phyloP scores from a whole-genome alignment of 1,140 invertebrate species.

The Drosophila virilis region DNA sequence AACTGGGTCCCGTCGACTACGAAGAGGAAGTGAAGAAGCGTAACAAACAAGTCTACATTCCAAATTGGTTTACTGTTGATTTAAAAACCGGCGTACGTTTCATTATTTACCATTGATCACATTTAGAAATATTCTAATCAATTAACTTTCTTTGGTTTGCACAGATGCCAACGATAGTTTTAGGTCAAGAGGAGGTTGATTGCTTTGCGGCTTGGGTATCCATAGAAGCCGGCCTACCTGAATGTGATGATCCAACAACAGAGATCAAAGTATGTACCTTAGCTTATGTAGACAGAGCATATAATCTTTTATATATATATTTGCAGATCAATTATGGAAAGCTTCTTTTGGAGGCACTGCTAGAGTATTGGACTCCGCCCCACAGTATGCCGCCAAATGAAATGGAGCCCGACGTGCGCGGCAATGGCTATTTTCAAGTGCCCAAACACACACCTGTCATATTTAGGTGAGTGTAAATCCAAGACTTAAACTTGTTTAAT shows the following conservation, averaged over 20 bases:
- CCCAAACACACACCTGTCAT: constrained; percentile 98
- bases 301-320: too few species aligned
- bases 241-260: constrained; percentile 90
- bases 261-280: constrained; percentile 86
- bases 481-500: background rate
- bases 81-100: constrained; percentile 96
- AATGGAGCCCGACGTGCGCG: constrained; percentile 88
- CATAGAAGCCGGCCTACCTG: constrained; percentile 94
- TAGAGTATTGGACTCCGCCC: constrained; percentile 96
- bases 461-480: constrained; percentile 89
- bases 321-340: constrained; percentile 97
- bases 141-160: constrained; percentile 33
- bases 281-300: too few species aligned
- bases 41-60: constrained; percentile 97
- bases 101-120: background rate
- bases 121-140: background rate
- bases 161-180: constrained; percentile 98
- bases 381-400: constrained; percentile 87
- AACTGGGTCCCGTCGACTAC: constrained; percentile 96
- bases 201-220: constrained; percentile 99
- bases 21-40: constrained; percentile 97
- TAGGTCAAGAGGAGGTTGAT: constrained; percentile 98
- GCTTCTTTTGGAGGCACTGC: constrained; percentile 95
- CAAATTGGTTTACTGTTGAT: constrained; percentile 99
- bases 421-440: constrained; percentile 95